Conservation (phyloP, 2,888 invertebrate species). For the Drosophila algonquin region DNA sequence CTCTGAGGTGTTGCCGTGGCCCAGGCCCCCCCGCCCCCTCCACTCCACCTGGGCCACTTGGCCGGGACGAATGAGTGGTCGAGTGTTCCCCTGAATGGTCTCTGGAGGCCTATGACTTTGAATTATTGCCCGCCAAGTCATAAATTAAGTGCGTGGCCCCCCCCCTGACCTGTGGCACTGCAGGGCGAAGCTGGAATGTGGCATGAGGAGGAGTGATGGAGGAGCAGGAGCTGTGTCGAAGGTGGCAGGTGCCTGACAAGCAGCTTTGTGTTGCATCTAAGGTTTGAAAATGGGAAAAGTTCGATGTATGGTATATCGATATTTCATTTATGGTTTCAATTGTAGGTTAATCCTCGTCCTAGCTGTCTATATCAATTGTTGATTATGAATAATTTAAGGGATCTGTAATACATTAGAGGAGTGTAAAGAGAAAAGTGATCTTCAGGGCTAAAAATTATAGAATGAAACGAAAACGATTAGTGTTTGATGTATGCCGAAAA, state of each 20-base stretch:
- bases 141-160: conserved; percentile 70
- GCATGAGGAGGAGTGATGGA: neutral
- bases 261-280: neutral
- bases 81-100: conserved; percentile 66
- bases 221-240: neutral
- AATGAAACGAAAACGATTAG: too few species aligned
- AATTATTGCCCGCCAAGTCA: conserved; percentile 76
- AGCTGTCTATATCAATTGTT: too few species aligned
- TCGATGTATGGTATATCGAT: neutral
- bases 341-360: too few species aligned
- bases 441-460: too few species aligned
- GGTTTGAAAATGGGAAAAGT: neutral
- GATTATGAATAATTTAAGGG: neutral
- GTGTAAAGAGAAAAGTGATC: too few species aligned
- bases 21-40: neutral
- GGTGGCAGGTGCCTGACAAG: conserved; percentile 10
- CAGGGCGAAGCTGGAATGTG: neutral
- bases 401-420: too few species aligned
- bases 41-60: conserved; percentile 16
- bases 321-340: neutral
- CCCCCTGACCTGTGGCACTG: conserved; percentile 41
- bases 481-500: neutral
- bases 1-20: conserved; percentile 29
- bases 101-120: conserved; percentile 80
- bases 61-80: conserved; percentile 51